Conservation (phyloP, 2,797 vertebrate species). For the Euphonia xanthogaster region DNA sequence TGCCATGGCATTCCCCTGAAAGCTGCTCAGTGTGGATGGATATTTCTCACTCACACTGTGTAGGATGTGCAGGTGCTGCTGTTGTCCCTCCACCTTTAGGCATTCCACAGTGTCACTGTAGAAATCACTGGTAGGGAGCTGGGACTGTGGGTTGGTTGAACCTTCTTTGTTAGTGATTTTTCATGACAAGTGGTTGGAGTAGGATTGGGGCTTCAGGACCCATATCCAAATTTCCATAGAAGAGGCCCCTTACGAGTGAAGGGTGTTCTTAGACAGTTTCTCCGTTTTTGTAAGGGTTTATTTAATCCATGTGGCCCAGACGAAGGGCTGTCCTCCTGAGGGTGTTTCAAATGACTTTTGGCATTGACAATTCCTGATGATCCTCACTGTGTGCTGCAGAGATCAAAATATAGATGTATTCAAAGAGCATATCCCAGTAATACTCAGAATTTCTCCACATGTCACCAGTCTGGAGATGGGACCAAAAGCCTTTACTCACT, state of each 20-base stretch:
- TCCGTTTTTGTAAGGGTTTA: not conserved
- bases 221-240: not conserved
- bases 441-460: not conserved
- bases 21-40: not conserved
- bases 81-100: not conserved
- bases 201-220: not conserved
- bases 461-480: not conserved
- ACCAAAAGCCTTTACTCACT: not conserved
- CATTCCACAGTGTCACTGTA: not conserved
- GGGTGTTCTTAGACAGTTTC: not conserved
- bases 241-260: not conserved
- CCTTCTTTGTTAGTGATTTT: not conserved
- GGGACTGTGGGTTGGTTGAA: not conserved
- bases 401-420: not conserved
- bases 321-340: not conserved
- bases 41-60: not conserved
- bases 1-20: accelerated
- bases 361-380: constrained; percentile 35
- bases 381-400: not conserved
- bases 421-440: not conserved
- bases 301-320: not conserved
- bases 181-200: not conserved
- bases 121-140: not conserved
- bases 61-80: not conserved
- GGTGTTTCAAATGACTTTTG: not conserved